Percentiles rank a stretch among this genome's conserved stretches.
phyloP scores from a whole-genome alignment of 2,797 vertebrate genomes.

The Aplochiton taeniatus region DNA sequence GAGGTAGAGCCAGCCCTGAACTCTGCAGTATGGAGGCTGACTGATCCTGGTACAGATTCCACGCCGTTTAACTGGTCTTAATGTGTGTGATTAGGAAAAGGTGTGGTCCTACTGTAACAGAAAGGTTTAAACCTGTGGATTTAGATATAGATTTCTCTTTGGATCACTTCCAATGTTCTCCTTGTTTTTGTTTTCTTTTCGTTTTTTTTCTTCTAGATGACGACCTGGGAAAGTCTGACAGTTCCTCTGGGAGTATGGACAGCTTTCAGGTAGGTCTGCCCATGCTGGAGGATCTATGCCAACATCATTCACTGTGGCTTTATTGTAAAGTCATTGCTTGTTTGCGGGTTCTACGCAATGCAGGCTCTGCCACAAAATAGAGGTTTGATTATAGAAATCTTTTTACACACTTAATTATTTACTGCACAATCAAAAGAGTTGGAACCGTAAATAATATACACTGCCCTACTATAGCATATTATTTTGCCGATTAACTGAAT shows the following conservation, averaged over 20 bases:
- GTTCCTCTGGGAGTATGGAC: conserved; percentile 89
- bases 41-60: conserved; percentile 26
- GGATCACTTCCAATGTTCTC: not conserved
- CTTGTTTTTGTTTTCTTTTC: conserved; percentile 30
- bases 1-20: no score
- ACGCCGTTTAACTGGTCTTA: conserved; percentile 52
- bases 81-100: conserved; percentile 24
- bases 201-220: conserved; percentile 81
- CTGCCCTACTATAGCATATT: not conserved
- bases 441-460: no score
- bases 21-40: no score
- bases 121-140: not conserved
- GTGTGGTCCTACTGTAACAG: not conserved
- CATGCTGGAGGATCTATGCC: not conserved
- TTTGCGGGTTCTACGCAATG: no score
- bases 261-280: conserved; percentile 85
- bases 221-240: conserved; percentile 91
- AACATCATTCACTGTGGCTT: no score
- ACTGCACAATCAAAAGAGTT: no score
- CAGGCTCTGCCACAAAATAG: no score
- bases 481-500: no score
- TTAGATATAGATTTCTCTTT: conserved; percentile 18
- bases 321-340: no score
- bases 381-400: no score
- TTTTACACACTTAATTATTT: no score